Base-by-base conservation (phyloP, 2,888 invertebrate species). In the Formica aserva region DNA sequence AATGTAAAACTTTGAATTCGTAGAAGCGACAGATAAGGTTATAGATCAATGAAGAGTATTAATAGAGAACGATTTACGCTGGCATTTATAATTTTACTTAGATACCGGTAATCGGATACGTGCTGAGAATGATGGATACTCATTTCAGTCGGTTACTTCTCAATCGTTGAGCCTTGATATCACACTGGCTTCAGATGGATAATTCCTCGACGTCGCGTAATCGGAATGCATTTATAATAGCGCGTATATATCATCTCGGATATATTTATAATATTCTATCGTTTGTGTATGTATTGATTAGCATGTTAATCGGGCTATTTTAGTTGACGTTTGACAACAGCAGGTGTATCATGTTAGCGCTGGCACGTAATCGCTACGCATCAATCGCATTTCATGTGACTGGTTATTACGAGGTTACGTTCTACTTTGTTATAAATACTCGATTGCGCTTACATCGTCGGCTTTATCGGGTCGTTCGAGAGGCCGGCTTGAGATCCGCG, bases 101-200 rank as follows among this genome's bases (percentile, higher is more conserved):
- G 78, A 80, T 71, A 71, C 60, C 35, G 60, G 85, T 88, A 86
- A 85, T 90, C 87, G 87, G 88, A 89, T 89, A 87, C 91, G 90
- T 89, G 91, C 87, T 88, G 88, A 77, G 90, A 89, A 87, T 92
- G 92, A 93, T 93, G 91, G 91, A 92, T 92, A 92, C 84, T 84
- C 90, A 86, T 88, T 89, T 85, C 66, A 86, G 88, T 87, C 86
- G 86, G 88, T 92, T 90, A 90, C 90, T 91, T 89, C 91, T 91
- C 90, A 91, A 92, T 92, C 92, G 89, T 88, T 90, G 90, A 91
- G 77, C 91, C 91, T 91, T 89, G 88, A 83, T 84, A 87, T 88
- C 87, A 82, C 45, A 72, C 63, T 74, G 86, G 69, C 77, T 83
- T 75, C 80, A 72, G 63, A 78, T 15, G 76, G 57, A 82, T 77